A percentile compares a stretch with the other conserved stretches of the same genome.
Conservation (phyloP, 1,140 invertebrate genomes). For the Bombus waltoni region DNA sequence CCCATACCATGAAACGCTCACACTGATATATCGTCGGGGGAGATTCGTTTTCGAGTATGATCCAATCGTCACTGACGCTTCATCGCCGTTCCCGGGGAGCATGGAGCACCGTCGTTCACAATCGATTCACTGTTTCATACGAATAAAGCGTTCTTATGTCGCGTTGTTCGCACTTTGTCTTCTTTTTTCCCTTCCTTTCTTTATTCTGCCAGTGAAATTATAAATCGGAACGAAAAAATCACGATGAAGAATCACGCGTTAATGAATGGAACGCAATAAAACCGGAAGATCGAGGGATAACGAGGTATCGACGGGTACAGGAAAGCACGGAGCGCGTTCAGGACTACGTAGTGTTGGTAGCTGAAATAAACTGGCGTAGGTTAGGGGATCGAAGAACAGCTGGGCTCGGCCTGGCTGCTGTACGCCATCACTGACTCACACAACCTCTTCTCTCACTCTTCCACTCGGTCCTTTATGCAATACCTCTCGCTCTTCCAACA, state of each 20-base stretch:
- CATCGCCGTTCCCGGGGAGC: background rate
- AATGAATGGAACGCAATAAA: background rate
- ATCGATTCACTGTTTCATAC: conserved; percentile 3
- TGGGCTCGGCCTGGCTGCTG: conserved; percentile 71
- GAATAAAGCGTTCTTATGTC: background rate
- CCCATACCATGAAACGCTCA: background rate
- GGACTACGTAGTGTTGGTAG: conserved; percentile 50
- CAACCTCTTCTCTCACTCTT: conserved; percentile 51
- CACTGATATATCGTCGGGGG: background rate
- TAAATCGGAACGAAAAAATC: background rate
- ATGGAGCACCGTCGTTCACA: background rate
- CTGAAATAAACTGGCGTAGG: conserved; percentile 69
- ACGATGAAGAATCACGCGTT: no score
- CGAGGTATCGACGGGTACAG: background rate
- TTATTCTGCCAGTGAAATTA: no score
- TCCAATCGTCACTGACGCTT: background rate
- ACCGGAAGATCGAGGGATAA: conserved; percentile 3
- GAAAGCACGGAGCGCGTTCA: background rate
- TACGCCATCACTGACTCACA: conserved; percentile 75
- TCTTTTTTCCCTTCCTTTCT: background rate
- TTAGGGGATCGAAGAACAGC: conserved; percentile 71
- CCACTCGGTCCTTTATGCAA: conserved; percentile 29
- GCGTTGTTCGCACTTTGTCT: background rate
- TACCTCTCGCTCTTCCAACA: conserved; percentile 27
- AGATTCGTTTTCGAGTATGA: background rate